phyloP scores from a whole-genome alignment of 2,113 vertebrate species.

The Erythrolamprus reginae region DNA sequence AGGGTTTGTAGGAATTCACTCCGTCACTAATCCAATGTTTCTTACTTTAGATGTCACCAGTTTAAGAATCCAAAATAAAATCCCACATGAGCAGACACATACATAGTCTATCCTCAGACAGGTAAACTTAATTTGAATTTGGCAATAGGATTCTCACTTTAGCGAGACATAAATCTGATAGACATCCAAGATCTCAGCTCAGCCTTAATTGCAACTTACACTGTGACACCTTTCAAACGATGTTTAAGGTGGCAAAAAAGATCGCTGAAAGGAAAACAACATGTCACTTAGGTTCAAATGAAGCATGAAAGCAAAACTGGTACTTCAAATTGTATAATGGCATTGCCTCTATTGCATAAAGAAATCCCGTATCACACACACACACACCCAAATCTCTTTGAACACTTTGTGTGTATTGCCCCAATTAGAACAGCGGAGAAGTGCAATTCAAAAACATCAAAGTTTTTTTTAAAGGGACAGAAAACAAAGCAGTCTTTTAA shows the following conservation, averaged over 20 bases:
- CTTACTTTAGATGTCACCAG: background rate
- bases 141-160: background rate
- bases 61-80: background rate
- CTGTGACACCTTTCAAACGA: background rate
- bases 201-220: background rate
- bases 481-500: background rate
- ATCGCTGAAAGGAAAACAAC: background rate
- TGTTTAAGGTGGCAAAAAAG: background rate
- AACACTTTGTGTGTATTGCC: background rate
- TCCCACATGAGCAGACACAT: background rate
- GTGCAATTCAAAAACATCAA: background rate
- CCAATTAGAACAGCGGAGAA: background rate
- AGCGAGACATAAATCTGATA: background rate
- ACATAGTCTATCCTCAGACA: background rate
- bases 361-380: background rate
- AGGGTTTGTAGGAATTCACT: background rate
- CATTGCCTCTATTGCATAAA: background rate
- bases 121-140: background rate
- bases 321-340: background rate
- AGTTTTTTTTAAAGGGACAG: background rate
- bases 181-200: background rate
- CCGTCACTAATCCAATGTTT: background rate
- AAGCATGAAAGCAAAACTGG: background rate
- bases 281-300: background rate
- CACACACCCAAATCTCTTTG: background rate